Conservation (phyloP, 2,113 vertebrate species). For the Butorides virescens region DNA sequence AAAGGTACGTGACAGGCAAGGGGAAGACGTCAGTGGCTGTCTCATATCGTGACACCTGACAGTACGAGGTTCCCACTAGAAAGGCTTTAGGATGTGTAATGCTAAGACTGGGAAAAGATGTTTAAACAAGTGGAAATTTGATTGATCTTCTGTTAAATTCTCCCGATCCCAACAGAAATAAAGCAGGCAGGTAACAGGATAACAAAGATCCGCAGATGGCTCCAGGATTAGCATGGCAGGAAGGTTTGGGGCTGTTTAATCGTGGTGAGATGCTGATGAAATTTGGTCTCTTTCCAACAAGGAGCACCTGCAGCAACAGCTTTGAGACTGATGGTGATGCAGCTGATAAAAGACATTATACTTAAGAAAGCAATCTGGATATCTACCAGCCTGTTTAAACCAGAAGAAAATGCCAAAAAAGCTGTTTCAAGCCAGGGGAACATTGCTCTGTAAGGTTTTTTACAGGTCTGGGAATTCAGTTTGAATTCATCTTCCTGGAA, state of each 20-base stretch:
- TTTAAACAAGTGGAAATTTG: not conserved
- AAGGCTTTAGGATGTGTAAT: not conserved
- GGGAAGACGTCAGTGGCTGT: not conserved
- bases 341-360: not conserved
- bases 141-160: not conserved
- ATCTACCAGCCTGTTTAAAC: not conserved
- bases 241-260: not conserved
- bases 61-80: not conserved
- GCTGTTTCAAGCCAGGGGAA: not conserved
- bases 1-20: not conserved
- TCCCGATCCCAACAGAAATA: not conserved
- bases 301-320: not conserved
- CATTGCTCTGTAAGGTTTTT: not conserved
- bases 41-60: not conserved
- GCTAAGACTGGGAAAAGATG: not conserved
- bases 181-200: accelerated
- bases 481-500: not conserved
- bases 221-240: not conserved
- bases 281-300: not conserved
- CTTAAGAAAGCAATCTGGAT: not conserved
- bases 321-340: not conserved
- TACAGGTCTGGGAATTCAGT: not conserved
- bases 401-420: not conserved
- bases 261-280: not conserved
- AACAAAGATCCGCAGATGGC: not conserved